Conservation (phyloP, 2,888 invertebrate species). For the Caenorhabditis japonica region DNA sequence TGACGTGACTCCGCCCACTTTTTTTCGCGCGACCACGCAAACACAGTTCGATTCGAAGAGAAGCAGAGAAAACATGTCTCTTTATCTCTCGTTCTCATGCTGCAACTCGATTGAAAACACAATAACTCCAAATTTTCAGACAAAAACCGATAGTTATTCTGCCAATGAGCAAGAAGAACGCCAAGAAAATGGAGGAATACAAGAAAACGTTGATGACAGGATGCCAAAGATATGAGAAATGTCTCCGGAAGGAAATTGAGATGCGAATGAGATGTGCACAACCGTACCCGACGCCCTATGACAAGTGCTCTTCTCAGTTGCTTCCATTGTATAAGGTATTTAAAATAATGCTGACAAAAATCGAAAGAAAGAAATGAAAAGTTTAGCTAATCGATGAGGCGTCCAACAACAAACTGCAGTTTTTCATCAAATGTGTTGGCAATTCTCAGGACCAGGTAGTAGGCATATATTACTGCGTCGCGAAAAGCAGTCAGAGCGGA, state of each 20-base stretch:
- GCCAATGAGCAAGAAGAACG: slow-evolving; percentile 41
- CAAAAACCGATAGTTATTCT: slow-evolving; percentile 43
- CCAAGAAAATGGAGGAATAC: slow-evolving; percentile 38
- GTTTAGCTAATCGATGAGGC: slow-evolving; percentile 49
- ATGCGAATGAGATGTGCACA: slow-evolving; percentile 41
- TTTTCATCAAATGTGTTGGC: slow-evolving; percentile 43
- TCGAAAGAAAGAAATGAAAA: background rate
- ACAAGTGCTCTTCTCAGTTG: slow-evolving; percentile 47
- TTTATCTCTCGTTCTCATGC: no score
- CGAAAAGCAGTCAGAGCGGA: no score
- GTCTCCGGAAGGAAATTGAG: slow-evolving; percentile 44
- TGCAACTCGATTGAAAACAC: no score
- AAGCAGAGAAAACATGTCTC: no score
- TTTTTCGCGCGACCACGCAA: no score
- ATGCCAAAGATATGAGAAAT: slow-evolving; percentile 45
- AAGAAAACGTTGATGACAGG: slow-evolving; percentile 34
- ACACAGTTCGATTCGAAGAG: no score
- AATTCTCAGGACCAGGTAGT: slow-evolving; percentile 29
- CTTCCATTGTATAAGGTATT: slow-evolving; percentile 40
- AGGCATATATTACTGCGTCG: no score
- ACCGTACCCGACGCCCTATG: slow-evolving; percentile 41
- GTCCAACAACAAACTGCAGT: slow-evolving; percentile 45
- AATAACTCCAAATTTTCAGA: no score
- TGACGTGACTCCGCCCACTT: no score
- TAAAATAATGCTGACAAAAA: background rate